These are phyloP conservation scores for Campylomormyrus numenius DNA, from an alignment of 2,113 vertebrate genomes.

Conservation along the genomic window DNA sequence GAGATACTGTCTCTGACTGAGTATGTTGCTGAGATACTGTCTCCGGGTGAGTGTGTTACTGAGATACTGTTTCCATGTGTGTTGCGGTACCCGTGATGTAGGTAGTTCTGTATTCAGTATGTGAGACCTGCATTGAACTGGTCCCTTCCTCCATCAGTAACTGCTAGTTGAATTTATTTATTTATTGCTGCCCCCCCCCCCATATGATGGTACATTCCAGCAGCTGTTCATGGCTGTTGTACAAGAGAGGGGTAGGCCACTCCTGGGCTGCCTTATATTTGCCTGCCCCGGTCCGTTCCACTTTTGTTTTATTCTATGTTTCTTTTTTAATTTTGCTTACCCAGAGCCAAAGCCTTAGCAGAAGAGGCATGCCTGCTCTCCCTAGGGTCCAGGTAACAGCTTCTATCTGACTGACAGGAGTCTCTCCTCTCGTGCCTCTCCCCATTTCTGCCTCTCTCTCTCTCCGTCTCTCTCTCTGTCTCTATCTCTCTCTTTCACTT, in stretches of 20 bases:
- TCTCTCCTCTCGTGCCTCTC: conserved; percentile 53
- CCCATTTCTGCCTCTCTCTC: conserved; percentile 8
- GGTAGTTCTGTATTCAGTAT: background rate
- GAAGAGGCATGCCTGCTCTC: conserved; percentile 88
- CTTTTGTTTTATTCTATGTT: conserved; percentile 37
- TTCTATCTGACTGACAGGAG: conserved; percentile 72
- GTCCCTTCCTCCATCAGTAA: background rate
- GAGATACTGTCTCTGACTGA: background rate
- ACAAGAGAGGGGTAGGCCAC: conserved; percentile 16
- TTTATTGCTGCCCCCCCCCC: background rate
- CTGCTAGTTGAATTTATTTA: background rate
- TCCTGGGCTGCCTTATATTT: conserved; percentile 21
- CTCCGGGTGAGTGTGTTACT: background rate
- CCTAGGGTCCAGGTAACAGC: conserved; percentile 93
- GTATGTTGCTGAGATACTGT: background rate
- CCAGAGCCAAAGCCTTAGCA: conserved; percentile 94
- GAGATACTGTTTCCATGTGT: background rate
- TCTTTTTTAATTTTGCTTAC: conserved; percentile 78
- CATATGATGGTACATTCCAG: background rate
- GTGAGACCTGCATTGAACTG: background rate
- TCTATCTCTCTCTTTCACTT: conserved; percentile 15
- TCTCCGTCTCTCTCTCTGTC: conserved; percentile 6
- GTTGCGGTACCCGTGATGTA: background rate
- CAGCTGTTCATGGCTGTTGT: background rate
- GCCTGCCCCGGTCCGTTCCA: conserved; percentile 36